Evolutionary conservation across 2,113 vertebrate species (phyloP), one percentile per base, ranked within the genome.

Genomic region (Cepphus grylle): DNA sequence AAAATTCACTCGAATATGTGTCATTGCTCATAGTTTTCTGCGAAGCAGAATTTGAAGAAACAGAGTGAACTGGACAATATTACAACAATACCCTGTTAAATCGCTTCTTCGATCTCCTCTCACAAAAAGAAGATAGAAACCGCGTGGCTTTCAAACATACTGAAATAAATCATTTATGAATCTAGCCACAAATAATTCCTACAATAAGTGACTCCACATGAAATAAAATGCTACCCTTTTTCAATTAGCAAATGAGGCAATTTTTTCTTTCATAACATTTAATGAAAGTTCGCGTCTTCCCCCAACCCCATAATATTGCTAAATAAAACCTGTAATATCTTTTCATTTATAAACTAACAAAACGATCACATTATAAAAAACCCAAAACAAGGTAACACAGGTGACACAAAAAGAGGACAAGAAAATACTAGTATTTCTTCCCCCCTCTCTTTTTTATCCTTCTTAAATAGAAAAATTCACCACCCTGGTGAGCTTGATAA

Each of bases 291-390:
- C 92, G 88, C 70, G 34, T 98, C 87, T 94, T 91, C 26, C 61
- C 94, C 93, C 91, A 83, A 83, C 55, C 84, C 86, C 82, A 0
- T 87, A 97, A 97, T 97, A 98, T 98, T 98, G 96, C 96, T 98
- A 98, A 98, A 98, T 98, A 98, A 98, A 98, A 96, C 96, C 97
- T 98, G 87, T 91, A 95, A 93, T 97, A 97, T 96, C 96, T 98
- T 96, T 96, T 96, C 95, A 98, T 95, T 98, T 97, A 97, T 91
- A 97, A 96, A 94, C 97, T 97, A 97, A 97, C 97, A 98, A 98
- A 97, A 94, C 94, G 97, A 97, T 95, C 95, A 95, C 97, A 96
- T 96, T 89, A 97, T 96, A 96, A 96, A 97, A 97, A 96, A 91
- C 27, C 83, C 94, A 95, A 97, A 98, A 97, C 96, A 97, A 96